Evolutionary conservation across 2,113 vertebrate species (phyloP).

Genomic region (Leptocoma aspasia): DNA sequence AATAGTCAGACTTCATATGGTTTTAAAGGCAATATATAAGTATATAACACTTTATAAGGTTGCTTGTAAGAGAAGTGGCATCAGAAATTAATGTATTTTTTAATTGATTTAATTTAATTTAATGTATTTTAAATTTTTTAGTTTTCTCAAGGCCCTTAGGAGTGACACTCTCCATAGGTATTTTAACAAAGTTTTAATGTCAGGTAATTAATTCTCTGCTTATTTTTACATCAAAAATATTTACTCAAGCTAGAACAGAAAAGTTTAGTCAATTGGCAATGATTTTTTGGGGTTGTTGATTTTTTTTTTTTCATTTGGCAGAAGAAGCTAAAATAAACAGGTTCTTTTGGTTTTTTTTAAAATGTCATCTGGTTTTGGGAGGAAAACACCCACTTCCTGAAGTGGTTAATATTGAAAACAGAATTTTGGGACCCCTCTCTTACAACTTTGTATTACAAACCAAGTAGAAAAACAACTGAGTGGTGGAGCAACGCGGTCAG

Average conservation of each 20-base stretch:
- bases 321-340: slow-evolving; percentile 24
- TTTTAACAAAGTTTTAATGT: background rate
- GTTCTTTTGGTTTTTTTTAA: background rate
- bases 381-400: slow-evolving; percentile 24
- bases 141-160: background rate
- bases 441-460: background rate
- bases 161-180: background rate
- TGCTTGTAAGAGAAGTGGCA: background rate
- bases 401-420: slow-evolving; percentile 40
- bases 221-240: slow-evolving; percentile 32
- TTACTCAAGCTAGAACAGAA: background rate
- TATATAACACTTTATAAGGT: background rate
- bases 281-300: background rate
- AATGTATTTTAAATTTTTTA: too few relatives aligned
- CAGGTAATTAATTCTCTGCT: background rate
- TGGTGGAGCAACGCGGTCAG: background rate
- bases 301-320: slow-evolving; percentile 37
- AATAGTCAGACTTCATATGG: background rate
- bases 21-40: background rate
- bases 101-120: background rate
- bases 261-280: background rate
- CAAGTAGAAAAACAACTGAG: slow-evolving; percentile 18
- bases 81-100: background rate
- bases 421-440: background rate
- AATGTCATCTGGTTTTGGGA: background rate